Conservation (phyloP, 2,888 invertebrate species). For the Volucella inflata region DNA sequence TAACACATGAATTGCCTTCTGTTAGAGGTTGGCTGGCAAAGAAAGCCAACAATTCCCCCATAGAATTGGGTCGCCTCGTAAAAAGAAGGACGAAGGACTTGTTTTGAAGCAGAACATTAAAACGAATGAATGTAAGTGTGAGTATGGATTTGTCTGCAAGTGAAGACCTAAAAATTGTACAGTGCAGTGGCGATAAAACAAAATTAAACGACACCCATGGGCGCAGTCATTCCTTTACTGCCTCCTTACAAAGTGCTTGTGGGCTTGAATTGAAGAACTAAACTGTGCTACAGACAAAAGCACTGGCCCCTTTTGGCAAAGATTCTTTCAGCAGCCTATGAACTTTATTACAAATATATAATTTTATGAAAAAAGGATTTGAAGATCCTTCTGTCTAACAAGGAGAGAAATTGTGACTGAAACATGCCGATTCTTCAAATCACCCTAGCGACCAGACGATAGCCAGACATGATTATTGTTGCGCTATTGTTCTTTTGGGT, state of each 20-base stretch:
- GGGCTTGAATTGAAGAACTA: too few relatives aligned
- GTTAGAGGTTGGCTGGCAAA: not conserved
- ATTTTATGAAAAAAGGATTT: too few relatives aligned
- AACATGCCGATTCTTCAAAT: conserved; percentile 46
- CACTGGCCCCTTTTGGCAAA: too few relatives aligned
- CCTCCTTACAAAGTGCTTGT: not conserved
- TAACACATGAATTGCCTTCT: conserved; percentile 20
- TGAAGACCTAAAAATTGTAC: conserved; percentile 22
- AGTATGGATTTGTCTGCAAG: conserved; percentile 5
- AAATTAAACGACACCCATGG: not conserved
- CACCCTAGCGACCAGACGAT: not conserved
- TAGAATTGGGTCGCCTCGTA: conserved; percentile 48
- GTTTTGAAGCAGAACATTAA: conserved; percentile 7
- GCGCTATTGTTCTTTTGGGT: conserved; percentile 31
- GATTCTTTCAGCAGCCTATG: too few relatives aligned
- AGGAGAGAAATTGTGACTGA: conserved; percentile 19
- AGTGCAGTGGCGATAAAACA: conserved; percentile 44
- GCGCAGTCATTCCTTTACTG: not conserved
- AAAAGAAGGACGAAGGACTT: conserved; percentile 25
- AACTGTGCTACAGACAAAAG: too few relatives aligned
- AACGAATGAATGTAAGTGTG: conserved; percentile 4
- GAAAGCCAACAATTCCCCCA: conserved; percentile 26
- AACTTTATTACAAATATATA: too few relatives aligned
- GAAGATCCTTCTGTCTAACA: conserved; percentile 15
- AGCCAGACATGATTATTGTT: conserved; percentile 31